These are phyloP conservation scores for Aphelinus atriplicis DNA, from an alignment of 1,140 invertebrate genomes.

Conservation along the genomic window DNA sequence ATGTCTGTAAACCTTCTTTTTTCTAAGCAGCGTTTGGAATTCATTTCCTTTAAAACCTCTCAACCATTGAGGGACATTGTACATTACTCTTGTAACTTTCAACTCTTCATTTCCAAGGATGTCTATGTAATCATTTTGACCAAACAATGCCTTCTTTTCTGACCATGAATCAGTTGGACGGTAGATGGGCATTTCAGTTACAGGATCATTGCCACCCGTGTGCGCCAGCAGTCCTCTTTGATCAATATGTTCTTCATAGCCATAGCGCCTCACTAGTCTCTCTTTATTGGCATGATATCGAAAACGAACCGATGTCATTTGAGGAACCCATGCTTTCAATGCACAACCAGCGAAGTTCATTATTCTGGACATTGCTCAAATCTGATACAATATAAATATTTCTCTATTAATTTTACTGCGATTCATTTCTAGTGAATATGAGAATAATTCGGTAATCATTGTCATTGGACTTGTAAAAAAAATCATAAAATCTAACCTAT, in stretches of 20 bases:
- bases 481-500: neutral
- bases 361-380: conserved; percentile 52
- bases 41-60: conserved; percentile 87
- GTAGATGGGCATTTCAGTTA: conserved; percentile 76
- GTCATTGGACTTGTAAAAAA: too few species aligned
- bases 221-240: conserved; percentile 77
- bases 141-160: conserved; percentile 82
- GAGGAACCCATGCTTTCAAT: conserved; percentile 55
- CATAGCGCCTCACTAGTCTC: conserved; percentile 73
- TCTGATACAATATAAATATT: neutral
- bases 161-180: conserved; percentile 79
- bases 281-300: conserved; percentile 78
- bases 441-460: too few species aligned
- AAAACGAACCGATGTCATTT: conserved; percentile 65
- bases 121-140: conserved; percentile 97
- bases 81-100: conserved; percentile 84
- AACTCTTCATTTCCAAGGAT: conserved; percentile 86
- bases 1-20: conserved; percentile 72
- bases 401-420: neutral
- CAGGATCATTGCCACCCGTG: conserved; percentile 59
- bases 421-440: neutral
- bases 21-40: conserved; percentile 81
- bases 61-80: conserved; percentile 87
- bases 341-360: conserved; percentile 38
- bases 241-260: conserved; percentile 76